Evolutionary conservation across 2,888 invertebrate species (phyloP), one percentile per base, ranked within the genome.

Genomic region (Eristalis tenax): DNA sequence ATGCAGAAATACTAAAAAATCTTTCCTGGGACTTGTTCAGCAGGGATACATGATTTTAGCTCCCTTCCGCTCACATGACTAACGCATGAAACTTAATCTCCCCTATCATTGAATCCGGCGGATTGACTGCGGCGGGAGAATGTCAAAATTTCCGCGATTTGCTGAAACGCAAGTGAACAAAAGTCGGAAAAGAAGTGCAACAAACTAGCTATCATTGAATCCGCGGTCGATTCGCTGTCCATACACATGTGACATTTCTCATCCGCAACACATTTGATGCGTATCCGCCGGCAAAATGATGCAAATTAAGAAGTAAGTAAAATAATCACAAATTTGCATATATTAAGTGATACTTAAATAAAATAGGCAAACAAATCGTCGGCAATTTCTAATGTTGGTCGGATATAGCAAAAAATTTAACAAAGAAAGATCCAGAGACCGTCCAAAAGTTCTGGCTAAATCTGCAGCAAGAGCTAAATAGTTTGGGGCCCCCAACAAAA

Each of bases 131-230:
- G 32, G 64, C 64, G 64, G 35, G 64, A 64, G 35, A 28, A 32
- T n/a, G 32, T 35, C 35, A 64, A 22, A 32, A 64, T 32, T 35
- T 32, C 28, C 64, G 64, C 32, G 64, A 28, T 64, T 64, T 64
- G 11, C 64, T 64, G 32, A 64, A 64, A 64, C 64, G 64, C 64
- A 32, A 32, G 35, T n/a, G 35, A 64, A 64, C 64, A 64, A 35
- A 64, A 22, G 64, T 32, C 35, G 64, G 64, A 32, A 64, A 35
- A 35, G 35, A 64, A 64, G 64, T 64, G 64, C 64, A 64, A 64
- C 13, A 64, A 32, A 64, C 63, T 26, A 64, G 64, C 64, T 18
- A 64, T 64, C 64, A 64, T 64, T 64, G 35, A 64, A 64, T 64
- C 64, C 64, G 35, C 64, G 35, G 22, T 23, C 64, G 64, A 64